These are phyloP conservation scores for Struthidea cinerea DNA, from an alignment of 2,113 vertebrate genomes.

Conservation along the genomic window DNA sequence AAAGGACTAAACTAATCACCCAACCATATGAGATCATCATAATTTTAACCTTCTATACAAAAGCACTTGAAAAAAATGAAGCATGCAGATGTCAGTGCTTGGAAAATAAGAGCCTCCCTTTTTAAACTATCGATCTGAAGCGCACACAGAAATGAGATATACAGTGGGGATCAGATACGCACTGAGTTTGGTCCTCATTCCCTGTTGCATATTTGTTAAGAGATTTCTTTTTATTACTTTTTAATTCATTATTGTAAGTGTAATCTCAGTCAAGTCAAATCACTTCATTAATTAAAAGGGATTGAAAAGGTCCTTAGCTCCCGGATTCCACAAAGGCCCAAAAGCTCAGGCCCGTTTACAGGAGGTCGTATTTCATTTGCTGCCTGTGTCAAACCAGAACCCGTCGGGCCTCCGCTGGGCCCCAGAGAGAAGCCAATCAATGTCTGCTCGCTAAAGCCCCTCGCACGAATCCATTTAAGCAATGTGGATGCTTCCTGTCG, in stretches of 20 bases:
- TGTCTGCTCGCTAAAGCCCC: slow-evolving; percentile 82
- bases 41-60: background rate
- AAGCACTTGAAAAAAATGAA: background rate
- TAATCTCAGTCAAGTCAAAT: slow-evolving; percentile 82
- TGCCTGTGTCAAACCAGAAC: slow-evolving; percentile 84
- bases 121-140: background rate
- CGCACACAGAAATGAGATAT: background rate
- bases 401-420: slow-evolving; percentile 62
- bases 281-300: slow-evolving; percentile 92
- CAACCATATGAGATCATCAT: background rate
- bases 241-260: slow-evolving; percentile 78
- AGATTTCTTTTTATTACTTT: slow-evolving; percentile 69
- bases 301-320: slow-evolving; percentile 86
- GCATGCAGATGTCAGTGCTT: background rate
- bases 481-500: slow-evolving; percentile 85
- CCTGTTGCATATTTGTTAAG: slow-evolving; percentile 35
- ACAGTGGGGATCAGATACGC: background rate
- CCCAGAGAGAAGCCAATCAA: slow-evolving; percentile 87
- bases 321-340: slow-evolving; percentile 79
- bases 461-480: slow-evolving; percentile 86
- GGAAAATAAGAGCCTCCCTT: background rate
- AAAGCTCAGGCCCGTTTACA: slow-evolving; percentile 82
- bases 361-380: slow-evolving; percentile 92
- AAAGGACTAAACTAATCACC: background rate
- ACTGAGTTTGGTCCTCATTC: background rate